phyloP scores from a whole-genome alignment of 2,888 invertebrate genomes.

The Aleiodes testaceus region DNA sequence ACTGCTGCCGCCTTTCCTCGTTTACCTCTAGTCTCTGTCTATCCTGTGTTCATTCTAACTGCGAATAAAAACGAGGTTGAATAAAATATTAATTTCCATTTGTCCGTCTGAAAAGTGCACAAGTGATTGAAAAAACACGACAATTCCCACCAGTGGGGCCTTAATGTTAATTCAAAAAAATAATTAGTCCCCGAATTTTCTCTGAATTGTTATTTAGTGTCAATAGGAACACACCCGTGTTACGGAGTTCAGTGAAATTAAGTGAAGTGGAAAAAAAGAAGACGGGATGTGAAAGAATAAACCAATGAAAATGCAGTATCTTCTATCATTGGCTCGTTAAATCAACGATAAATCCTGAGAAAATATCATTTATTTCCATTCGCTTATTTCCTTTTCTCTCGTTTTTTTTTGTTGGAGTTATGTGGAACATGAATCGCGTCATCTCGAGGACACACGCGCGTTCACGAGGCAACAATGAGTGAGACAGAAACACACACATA shows the following conservation, averaged over 20 bases:
- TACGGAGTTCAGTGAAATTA: background rate
- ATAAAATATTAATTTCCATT: background rate
- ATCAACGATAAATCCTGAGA: no score
- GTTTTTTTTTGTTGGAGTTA: conserved; percentile 29
- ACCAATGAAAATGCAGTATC: no score
- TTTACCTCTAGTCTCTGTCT: conserved; percentile 18
- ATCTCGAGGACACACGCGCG: conserved; percentile 51
- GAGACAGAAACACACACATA: conserved; percentile 28
- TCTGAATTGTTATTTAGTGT: background rate
- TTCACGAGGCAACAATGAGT: conserved; percentile 48
- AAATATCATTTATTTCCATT: no score
- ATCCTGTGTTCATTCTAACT: conserved; percentile 43
- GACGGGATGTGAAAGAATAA: background rate
- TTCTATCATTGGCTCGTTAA: no score
- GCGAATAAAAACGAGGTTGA: background rate
- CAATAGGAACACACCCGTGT: no score
- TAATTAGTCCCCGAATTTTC: no score
- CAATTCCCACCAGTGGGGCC: no score
- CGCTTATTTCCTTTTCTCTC: conserved; percentile 1
- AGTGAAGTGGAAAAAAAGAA: background rate
- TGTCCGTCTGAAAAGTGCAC: no score
- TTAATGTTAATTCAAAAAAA: no score
- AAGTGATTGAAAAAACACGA: no score
- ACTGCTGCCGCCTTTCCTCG: conserved; percentile 36
- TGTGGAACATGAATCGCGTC: conserved; percentile 44